These are phyloP conservation scores for Butorides virescens DNA, from an alignment of 2,113 vertebrate species.

Conservation along the genomic window DNA sequence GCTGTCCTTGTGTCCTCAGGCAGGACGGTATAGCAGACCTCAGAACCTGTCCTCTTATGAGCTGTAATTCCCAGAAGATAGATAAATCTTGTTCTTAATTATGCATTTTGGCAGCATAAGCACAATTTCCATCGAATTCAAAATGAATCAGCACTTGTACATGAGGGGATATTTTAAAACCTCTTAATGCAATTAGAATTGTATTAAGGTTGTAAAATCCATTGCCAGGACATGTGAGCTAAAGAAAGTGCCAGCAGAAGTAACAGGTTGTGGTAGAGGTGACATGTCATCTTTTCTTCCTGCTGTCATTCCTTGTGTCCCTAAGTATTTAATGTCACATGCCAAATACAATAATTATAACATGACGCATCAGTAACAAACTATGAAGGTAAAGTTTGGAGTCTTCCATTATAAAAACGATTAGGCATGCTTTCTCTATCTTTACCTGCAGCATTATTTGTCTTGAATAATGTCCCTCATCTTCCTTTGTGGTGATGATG, in stretches of 20 bases:
- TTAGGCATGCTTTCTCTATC: not conserved
- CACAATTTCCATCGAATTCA: not conserved
- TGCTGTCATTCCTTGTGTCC: not conserved
- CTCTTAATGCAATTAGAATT: not conserved
- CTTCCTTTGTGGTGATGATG: not conserved
- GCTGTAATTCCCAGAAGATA: not conserved
- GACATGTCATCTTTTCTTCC: not conserved
- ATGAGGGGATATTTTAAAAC: not conserved
- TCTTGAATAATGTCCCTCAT: not conserved
- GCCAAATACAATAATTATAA: not conserved
- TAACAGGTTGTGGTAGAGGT: not conserved
- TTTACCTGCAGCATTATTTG: not conserved
- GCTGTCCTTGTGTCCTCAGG: not conserved
- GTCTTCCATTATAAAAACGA: not conserved
- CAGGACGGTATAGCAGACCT: not conserved
- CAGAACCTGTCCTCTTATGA: not conserved
- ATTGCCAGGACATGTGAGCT: not conserved
- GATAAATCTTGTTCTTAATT: not conserved
- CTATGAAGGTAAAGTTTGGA: not conserved
- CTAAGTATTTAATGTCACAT: not conserved
- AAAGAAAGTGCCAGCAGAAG: not conserved
- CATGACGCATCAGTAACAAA: not conserved
- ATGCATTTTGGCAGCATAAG: not conserved
- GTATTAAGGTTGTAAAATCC: not conserved
- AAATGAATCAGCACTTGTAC: not conserved